Evolutionary conservation across 2,888 invertebrate genomes (phyloP), one percentile per base, ranked within the genome.

Genomic region (Cryptus armator): DNA sequence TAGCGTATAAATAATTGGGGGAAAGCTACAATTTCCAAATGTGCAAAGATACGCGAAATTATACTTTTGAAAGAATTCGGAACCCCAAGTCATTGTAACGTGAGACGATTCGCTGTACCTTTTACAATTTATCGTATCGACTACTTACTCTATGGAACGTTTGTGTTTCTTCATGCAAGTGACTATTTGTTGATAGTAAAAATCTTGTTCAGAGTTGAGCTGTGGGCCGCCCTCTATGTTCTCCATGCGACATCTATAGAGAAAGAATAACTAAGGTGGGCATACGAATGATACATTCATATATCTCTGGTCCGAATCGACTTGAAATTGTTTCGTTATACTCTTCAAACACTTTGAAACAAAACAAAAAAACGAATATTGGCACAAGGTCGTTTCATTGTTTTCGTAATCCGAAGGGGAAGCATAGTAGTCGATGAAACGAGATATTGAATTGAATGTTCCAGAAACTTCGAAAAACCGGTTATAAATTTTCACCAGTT

Each of bases 111-210:
- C 37, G 37, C 37, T 37, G 37, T 37, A 37, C 37, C 37, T 37
- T 9, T 5, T 37, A 37, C 37, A 37, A 37, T 53, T 0, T 7
- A 1, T 53, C 51, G 9, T 32, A 37, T 53, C 16, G 3, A 16
- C 1, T 46, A 37, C 48, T 76, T 24, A 76, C 76, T 43, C 2
- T 10, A 76, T 48, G 14, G 32, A 43, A 1, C 19, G 16, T 14
- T 76, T 76, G 51, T 76, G 76, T n/a, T 66, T 48, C 19, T 76
- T 32, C 24, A 76, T 19, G 48, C 76, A 76, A 19, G 12, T 12
- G 43, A 59, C 74, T n/a, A 74, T 24, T 14, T 59, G 37, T 12
- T 59, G 14, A 24, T 74, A 74, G 5, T 70, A 24, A n/a, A 51
- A 9, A 32, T 70, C 53, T 24, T 70, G 14, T 1, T 32, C 2